Evolutionary conservation across 2,888 invertebrate species (phyloP), one percentile per base, ranked within the genome.

Genomic region (Iselma pallidipennis): DNA sequence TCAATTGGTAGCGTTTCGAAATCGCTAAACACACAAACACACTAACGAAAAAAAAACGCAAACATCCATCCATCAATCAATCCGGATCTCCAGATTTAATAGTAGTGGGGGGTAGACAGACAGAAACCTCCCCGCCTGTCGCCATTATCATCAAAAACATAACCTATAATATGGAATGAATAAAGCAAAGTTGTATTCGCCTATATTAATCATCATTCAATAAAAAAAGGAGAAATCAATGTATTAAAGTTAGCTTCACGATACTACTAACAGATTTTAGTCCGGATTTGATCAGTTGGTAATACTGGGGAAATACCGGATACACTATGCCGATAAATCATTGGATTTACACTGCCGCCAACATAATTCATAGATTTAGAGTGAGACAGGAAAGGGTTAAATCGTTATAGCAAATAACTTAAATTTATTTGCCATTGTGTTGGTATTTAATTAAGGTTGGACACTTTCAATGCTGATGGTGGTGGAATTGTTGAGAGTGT

Each of bases 321-420:
- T 57, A 50, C 61, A 57, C 66, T 73, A 9, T 29, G 71, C 70
- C 75, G 72, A 76, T 77, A 77, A 77, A 77, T 77, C 76, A 76
- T 42, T 42, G 63, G 75, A 75, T 76, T 76, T 76, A 72, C 68
- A 70, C 69, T 66, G 69, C 71, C 72, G 74, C 75, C 74, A 71
- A 73, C 75, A 78, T 78, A 78, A 78, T 77, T 79, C 77, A 79
- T 74, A 78, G 78, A 80, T 79, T 80, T 42, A 42, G 42, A 42
- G 42, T 14, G 16, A 42, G 42, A 42, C 7, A 19, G 6, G 74
- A 77, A 74, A 73, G 65, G 72, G 70, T 70, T 60, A 69, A 69
- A 76, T 73, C 75, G 67, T 67, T 67, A 71, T 67, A 64, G 75
- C 76, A 77, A 78, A 78, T 77, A 76, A 78, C 77, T 77, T 77